Percentiles rank a stretch among this genome's conserved stretches.
These are phyloP conservation scores for Porites lutea DNA, from an alignment of 64 coral and sea anemone species.

Conservation along the genomic window DNA sequence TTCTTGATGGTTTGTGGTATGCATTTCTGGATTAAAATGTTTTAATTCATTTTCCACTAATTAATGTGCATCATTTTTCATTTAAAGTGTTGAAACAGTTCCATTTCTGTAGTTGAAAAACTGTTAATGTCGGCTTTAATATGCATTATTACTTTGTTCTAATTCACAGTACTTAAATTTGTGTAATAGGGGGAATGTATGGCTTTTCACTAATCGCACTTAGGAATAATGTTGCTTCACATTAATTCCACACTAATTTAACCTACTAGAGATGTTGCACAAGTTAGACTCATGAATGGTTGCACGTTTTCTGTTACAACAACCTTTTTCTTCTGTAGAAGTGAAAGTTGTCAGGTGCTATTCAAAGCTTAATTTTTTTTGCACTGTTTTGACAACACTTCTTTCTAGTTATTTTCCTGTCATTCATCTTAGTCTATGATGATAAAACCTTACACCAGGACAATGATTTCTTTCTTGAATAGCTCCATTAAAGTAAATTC, in stretches of 20 bases:
- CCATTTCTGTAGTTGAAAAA: background rate
- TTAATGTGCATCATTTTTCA: background rate
- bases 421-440: no score
- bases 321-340: no score
- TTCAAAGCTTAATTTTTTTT: no score
- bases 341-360: no score
- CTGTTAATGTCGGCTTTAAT: background rate
- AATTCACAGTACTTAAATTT: background rate
- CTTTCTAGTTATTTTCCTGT: no score
- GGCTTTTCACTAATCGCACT: background rate
- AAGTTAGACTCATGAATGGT: no score
- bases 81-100: background rate
- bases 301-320: no score
- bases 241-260: background rate
- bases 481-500: background rate
- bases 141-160: background rate
- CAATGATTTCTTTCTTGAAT: no score
- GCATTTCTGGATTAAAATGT: background rate
- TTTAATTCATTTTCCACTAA: background rate
- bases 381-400: no score
- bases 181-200: slow-evolving; percentile 46
- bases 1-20: slow-evolving; percentile 30
- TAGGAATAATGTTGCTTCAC: background rate
- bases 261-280: no score
- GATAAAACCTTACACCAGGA: no score